These are phyloP conservation scores for Oncorhynchus kisutch DNA, from an alignment of 2,113 vertebrate species.

Conservation along the genomic window DNA sequence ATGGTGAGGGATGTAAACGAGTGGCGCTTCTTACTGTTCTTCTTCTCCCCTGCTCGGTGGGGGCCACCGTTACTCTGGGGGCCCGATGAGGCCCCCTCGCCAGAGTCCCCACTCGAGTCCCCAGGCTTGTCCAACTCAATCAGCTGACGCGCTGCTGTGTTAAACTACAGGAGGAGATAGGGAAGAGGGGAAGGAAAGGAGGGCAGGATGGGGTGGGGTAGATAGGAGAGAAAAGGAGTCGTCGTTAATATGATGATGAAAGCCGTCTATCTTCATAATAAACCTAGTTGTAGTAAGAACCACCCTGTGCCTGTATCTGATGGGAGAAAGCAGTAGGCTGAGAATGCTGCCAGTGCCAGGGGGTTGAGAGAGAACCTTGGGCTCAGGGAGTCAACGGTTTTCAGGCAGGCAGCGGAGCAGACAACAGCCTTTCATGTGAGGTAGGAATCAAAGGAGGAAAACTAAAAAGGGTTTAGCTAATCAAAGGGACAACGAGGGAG, in stretches of 20 bases:
- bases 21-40: slow-evolving; percentile 98
- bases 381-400: background rate
- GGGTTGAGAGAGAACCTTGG: background rate
- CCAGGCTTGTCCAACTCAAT: slow-evolving; percentile 94
- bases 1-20: slow-evolving; percentile 98
- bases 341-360: background rate
- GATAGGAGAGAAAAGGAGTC: background rate
- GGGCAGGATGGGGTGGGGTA: background rate
- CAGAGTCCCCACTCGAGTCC: slow-evolving; percentile 74
- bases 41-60: slow-evolving; percentile 87
- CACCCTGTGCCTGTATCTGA: slow-evolving; percentile 7
- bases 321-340: background rate
- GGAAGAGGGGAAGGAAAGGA: background rate
- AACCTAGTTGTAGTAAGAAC: slow-evolving; percentile 3
- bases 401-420: no score
- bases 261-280: slow-evolving; percentile 27
- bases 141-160: slow-evolving; percentile 91
- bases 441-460: slow-evolving; percentile 51
- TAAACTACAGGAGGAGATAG: slow-evolving; percentile 77
- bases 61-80: slow-evolving; percentile 79
- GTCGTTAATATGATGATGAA: slow-evolving; percentile 32
- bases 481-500: slow-evolving; percentile 39
- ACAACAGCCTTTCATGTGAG: slow-evolving; percentile 38
- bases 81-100: slow-evolving; percentile 82
- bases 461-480: slow-evolving; percentile 52